Conservation (phyloP, 2,113 vertebrate species). For the Zingel zingel region DNA sequence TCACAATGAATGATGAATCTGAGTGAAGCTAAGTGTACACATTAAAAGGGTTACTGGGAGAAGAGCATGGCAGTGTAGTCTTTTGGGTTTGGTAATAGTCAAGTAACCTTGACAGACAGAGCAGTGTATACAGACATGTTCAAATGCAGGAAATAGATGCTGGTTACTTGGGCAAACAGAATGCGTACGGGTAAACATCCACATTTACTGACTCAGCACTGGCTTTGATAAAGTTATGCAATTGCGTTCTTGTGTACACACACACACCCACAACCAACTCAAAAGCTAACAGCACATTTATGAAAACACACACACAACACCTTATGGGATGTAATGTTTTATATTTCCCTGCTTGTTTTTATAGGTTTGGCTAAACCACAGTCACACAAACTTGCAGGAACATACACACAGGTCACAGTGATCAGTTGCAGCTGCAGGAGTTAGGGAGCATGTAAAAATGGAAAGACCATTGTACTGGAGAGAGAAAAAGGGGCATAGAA, state of each 20-base stretch:
- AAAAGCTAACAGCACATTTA: not conserved
- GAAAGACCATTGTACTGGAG: slow-evolving; percentile 35
- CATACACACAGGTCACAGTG: not conserved
- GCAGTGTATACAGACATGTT: slow-evolving; percentile 34
- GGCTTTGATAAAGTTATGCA: slow-evolving; percentile 30
- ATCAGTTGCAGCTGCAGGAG: slow-evolving; percentile 55
- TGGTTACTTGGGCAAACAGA: slow-evolving; percentile 36
- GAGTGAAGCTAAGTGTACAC: not conserved
- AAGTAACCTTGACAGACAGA: slow-evolving; percentile 59
- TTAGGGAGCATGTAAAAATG: slow-evolving; percentile 8
- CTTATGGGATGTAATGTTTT: not conserved
- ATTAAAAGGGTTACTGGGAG: slow-evolving; percentile 5
- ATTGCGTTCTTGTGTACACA: not conserved
- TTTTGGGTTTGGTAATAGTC: slow-evolving; percentile 25
- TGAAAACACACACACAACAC: not conserved
- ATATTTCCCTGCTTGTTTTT: not conserved
- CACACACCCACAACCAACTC: not conserved
- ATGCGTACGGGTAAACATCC: not conserved
- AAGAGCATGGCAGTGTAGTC: slow-evolving; percentile 16
- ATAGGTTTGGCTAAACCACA: not conserved
- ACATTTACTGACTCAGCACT: slow-evolving; percentile 10
- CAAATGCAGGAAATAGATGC: slow-evolving; percentile 27
- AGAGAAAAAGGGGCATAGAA: slow-evolving; percentile 33
- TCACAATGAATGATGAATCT: slow-evolving; percentile 15
- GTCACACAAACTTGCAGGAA: not conserved